Conservation (phyloP, 2,888 invertebrate genomes). For the Agriopis aurantiaria region DNA sequence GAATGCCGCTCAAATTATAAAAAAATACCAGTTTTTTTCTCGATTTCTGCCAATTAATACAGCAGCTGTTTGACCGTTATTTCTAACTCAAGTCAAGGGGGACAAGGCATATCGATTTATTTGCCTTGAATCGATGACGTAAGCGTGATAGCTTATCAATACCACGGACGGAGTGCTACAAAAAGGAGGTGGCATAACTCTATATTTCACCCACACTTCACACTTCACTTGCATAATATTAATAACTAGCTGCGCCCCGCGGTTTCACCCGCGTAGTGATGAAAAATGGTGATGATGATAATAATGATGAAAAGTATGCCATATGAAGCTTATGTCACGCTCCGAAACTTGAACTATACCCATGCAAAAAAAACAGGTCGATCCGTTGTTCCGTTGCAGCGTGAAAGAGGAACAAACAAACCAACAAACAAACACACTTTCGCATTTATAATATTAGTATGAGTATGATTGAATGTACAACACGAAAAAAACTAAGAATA, state of each 20-base stretch:
- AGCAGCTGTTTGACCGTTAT: constrained; percentile 12
- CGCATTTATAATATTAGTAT: too few relatives aligned
- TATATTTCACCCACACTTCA: too few relatives aligned
- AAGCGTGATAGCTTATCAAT: constrained; percentile 7
- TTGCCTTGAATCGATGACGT: constrained; percentile 20
- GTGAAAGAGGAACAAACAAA: too few relatives aligned
- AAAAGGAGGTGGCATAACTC: neutral
- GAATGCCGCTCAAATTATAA: neutral
- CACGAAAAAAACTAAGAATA: neutral
- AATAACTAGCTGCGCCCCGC: too few relatives aligned
- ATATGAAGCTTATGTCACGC: too few relatives aligned
- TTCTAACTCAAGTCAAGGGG: constrained; percentile 10
- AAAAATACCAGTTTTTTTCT: constrained; percentile 5
- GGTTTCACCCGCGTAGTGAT: too few relatives aligned
- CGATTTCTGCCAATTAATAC: constrained; percentile 3
- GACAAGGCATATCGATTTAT: constrained; percentile 5
- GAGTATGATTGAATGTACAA: neutral
- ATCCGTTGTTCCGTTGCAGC: too few relatives aligned
- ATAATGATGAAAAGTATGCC: too few relatives aligned
- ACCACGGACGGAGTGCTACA: neutral
- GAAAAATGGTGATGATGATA: too few relatives aligned
- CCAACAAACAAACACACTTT: too few relatives aligned
- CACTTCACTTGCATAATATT: neutral
- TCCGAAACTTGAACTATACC: too few relatives aligned
- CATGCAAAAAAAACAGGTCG: too few relatives aligned